Evolutionary conservation across 2,888 invertebrate genomes (phyloP).

Genomic region (Bombylius major): DNA sequence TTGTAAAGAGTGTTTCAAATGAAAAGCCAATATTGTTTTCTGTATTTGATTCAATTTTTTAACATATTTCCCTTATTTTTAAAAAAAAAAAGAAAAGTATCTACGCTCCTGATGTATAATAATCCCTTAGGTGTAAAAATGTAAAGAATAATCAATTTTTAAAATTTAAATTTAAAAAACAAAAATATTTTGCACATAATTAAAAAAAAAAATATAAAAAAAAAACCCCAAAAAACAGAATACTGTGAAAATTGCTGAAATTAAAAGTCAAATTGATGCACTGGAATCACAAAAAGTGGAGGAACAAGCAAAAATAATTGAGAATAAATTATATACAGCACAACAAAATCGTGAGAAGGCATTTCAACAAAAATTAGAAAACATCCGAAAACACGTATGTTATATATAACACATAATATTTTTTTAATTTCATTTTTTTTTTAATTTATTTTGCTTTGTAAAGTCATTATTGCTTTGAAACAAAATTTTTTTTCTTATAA

Average conservation of each 20-base stretch:
- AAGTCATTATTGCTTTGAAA: background rate
- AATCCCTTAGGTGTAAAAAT: too few species aligned
- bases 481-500: background rate
- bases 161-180: too few species aligned
- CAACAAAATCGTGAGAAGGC: slow-evolving; percentile 76
- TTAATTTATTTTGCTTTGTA: background rate
- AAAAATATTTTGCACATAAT: too few species aligned
- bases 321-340: slow-evolving; percentile 64
- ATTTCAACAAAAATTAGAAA: slow-evolving; percentile 73
- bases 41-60: too few species aligned
- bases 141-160: too few species aligned
- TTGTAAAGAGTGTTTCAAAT: background rate
- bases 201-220: too few species aligned
- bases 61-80: too few species aligned
- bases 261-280: slow-evolving; percentile 47
- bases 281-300: slow-evolving; percentile 48
- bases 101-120: too few species aligned
- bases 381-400: slow-evolving; percentile 67
- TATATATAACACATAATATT: background rate
- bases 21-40: too few species aligned
- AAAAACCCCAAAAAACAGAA: slow-evolving; percentile 39
- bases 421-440: slow-evolving; percentile 11
- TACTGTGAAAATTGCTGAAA: slow-evolving; percentile 54
- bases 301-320: slow-evolving; percentile 54
- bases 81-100: too few species aligned